Evolutionary conservation across 1,140 invertebrate species (phyloP), one percentile per base, ranked within the genome.

Genomic region (Odontomachus brunneus): DNA sequence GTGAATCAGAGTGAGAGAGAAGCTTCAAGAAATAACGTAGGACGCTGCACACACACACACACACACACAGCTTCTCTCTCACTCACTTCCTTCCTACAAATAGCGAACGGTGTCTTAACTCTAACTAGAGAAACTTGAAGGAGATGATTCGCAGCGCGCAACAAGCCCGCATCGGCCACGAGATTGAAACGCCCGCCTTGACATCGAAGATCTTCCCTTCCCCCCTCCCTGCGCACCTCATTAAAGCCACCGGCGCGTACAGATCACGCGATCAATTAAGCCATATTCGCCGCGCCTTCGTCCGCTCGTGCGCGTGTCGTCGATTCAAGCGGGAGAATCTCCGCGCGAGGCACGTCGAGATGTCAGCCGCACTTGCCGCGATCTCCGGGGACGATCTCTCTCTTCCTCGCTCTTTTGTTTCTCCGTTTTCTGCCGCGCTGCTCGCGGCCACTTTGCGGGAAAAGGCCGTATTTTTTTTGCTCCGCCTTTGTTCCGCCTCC

Each of bases 251-350:
- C 15, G 19, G 55, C 63, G 22, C n/a, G 51, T n/a, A n/a, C 19
- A 29, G 33, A 80, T 69, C 75, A 80, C 65, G 75, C 75, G 38
- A 69, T 71, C 75, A 80, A 80, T 80, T 80, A 69, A 80, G 63
- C 24, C 33, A 33, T 55, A 78, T 69, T 22, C 29, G 22, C 26
- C 24, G 26, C 53, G 49, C 7, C 24, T 69, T 26, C 51, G 38
- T 57, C 51, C 11, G 49, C 65, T 26, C 51, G 38, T 57, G 33
- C 11, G 49, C 65, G 26, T 55, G 26, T 38, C 63, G 33, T 44
- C 65, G 22, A 55, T 44, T 44, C 12, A 57, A 69, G 33, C 29
- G 7, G 22, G 38, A 49, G 60, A 51, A 63, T 75, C 62, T 26
- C 55, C 11, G 11, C 55, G 55, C n/a, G n/a, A n/a, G 19, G 2